phyloP scores from a whole-genome alignment of 2,797 vertebrate species.

The Cossypha niveicapilla region DNA sequence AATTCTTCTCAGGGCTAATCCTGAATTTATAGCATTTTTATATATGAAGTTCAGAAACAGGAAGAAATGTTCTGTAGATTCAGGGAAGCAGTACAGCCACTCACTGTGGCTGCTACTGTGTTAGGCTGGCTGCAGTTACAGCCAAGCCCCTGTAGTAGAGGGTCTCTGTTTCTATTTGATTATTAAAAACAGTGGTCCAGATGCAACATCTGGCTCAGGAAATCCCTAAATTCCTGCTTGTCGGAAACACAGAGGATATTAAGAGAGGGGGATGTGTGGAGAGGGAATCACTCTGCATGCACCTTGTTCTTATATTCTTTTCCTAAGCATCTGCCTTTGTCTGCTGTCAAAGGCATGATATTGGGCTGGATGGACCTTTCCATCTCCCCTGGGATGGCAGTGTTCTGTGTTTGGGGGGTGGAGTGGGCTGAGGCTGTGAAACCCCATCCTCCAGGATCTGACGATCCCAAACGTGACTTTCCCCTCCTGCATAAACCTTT shows the following conservation, averaged over 20 bases:
- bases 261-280: neutral
- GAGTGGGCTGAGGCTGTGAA: neutral
- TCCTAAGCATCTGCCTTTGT: neutral
- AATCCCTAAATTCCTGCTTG: slow-evolving; percentile 6
- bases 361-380: neutral
- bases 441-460: neutral
- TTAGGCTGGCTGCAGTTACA: neutral
- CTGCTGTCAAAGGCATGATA: slow-evolving; percentile 17
- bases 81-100: neutral
- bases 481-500: neutral
- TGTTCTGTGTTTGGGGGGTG: neutral
- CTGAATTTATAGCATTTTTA: neutral
- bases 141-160: neutral
- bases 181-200: slow-evolving; percentile 16
- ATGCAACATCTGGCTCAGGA: slow-evolving; percentile 42
- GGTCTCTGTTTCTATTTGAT: neutral
- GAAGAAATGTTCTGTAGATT: neutral
- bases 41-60: neutral
- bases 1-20: neutral
- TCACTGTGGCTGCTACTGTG: neutral
- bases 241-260: neutral
- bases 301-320: neutral
- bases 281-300: neutral
- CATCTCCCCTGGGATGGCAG: neutral
- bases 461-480: neutral